Percentiles rank a stretch among this genome's conserved stretches.
Evolutionary conservation across 35 echinoderm and acorn worm genomes (phyloP).

Genomic region (Ophiothrix spiculata): DNA sequence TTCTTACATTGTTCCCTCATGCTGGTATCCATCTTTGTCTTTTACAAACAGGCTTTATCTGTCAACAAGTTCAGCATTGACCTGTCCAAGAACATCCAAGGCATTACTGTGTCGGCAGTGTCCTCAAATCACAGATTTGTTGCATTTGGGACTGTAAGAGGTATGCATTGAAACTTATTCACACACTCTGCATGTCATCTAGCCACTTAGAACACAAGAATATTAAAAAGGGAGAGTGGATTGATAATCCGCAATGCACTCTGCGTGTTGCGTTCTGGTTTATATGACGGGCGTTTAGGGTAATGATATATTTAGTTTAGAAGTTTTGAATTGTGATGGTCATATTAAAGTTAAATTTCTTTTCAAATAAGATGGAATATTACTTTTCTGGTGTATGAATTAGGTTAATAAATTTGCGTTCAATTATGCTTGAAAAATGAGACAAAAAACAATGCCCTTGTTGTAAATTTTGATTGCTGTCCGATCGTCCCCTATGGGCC

Average conservation of each 20-base stretch:
- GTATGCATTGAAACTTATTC: background rate
- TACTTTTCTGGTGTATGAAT: too few species aligned
- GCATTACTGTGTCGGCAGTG: background rate
- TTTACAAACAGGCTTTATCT: background rate
- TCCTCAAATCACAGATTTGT: background rate
- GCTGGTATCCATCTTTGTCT: too few species aligned
- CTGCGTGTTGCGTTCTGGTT: background rate
- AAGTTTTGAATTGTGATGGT: background rate
- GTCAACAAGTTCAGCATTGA: background rate
- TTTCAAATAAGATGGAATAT: too few species aligned
- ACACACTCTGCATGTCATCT: background rate
- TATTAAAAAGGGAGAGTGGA: background rate
- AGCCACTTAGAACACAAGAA: background rate
- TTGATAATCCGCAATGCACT: background rate
- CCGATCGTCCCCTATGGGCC: too few species aligned
- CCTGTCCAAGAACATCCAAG: background rate
- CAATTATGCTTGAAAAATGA: too few species aligned
- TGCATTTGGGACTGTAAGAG: background rate
- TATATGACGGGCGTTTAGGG: background rate
- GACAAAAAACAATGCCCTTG: too few species aligned
- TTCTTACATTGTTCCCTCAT: too few species aligned
- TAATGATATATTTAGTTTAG: background rate
- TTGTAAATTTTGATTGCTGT: too few species aligned
- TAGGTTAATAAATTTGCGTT: too few species aligned
- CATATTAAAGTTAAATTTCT: too few species aligned